Base-by-base conservation (phyloP, 2,797 vertebrate genomes). In the Lerista edwardsae region DNA sequence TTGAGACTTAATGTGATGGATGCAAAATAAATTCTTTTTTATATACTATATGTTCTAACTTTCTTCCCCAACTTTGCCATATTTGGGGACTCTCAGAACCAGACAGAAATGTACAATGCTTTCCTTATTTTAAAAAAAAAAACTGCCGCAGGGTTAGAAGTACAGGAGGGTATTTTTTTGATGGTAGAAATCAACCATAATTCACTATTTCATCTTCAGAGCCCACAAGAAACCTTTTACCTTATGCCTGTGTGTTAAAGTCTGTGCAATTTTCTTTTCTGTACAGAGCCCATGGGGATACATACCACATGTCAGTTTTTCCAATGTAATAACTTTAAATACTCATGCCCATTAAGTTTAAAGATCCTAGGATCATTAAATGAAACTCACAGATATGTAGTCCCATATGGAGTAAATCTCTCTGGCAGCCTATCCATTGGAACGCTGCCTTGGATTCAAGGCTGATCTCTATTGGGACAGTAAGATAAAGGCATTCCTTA, bases 361-460 rank as follows among this genome's bases (percentile, higher is more conserved):
- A 92, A 90, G 76, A 89, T 90, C 86, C 86, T 61, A 82, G 83
- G 79, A 80, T 81, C 83, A 75, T 90, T 92, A 91, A 94, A 91
- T 81, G 65, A 69, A 93, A 84, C 83, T 91, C 87, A 85, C 64
- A 92, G 85, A 65, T 3, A 81, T 31, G n/a, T 86, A 85, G 75
- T 75, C 86, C 72, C 86, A 84, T 12, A 84, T 19, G 75, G 80
- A 89, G 51, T 73, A 90, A 84, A 89, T 86, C 84, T 91, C 89
- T 55, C 69, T 81, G 86, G 87, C 79, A 90, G 89, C 29, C 84
- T 84, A 83, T 89, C 84, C 84, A 72, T 0, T 65, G 83, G 90
- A 94, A 88, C 89, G 59, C 71, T 84, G 87, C 85, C 83, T 82
- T 90, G 64, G 85, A 89, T 83, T 88, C 79, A 78, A 69, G 61